phyloP scores from a whole-genome alignment of 2,888 invertebrate species.

The Schizaphis graminum region DNA sequence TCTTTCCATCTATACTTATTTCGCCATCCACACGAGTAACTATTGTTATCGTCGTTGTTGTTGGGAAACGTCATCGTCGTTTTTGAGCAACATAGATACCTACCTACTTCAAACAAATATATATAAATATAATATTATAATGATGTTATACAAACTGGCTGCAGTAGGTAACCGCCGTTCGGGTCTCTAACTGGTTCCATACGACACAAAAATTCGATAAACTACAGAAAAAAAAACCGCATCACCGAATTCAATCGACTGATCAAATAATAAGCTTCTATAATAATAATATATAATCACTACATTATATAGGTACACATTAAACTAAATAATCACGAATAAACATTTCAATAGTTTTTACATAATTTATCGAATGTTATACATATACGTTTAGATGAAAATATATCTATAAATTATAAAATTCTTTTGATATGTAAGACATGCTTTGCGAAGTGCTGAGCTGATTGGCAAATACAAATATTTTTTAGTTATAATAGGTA shows the following conservation, averaged over 20 bases:
- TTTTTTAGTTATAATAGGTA: neutral
- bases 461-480: neutral
- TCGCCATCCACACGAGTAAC: neutral
- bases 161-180: neutral
- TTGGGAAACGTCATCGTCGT: neutral
- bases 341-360: neutral
- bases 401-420: neutral
- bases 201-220: neutral
- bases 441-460: neutral
- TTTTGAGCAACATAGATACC: neutral
- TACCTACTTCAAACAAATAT: neutral
- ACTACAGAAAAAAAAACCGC: neutral
- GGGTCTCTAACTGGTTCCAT: neutral
- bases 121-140: neutral
- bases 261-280: neutral
- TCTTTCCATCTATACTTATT: neutral
- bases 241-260: neutral
- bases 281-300: neutral
- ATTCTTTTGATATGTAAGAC: neutral
- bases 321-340: neutral
- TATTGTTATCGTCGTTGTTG: neutral
- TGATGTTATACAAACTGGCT: neutral
- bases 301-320: neutral
- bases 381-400: neutral
- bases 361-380: neutral